Conservation (phyloP, 1,140 invertebrate genomes). For the Tetramorium alpestre region DNA sequence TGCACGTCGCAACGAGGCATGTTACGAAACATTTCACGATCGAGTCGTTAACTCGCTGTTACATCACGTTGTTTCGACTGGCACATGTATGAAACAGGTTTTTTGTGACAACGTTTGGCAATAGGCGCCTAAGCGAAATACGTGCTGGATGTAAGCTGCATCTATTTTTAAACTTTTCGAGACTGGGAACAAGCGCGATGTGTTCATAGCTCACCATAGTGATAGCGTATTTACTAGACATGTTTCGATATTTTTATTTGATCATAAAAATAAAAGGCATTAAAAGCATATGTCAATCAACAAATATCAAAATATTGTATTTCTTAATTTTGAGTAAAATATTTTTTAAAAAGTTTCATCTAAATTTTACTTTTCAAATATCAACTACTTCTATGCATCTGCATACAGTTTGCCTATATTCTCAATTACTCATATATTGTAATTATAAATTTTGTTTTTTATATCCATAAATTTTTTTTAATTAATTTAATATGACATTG, state of each 20-base stretch:
- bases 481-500: not conserved
- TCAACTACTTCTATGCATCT: not conserved
- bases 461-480: not conserved
- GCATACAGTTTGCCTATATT: not conserved
- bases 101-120: slow-evolving; percentile 23
- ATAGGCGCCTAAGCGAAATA: slow-evolving; percentile 11
- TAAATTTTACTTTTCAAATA: not conserved
- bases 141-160: not conserved
- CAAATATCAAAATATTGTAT: not conserved
- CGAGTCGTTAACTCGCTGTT: slow-evolving; percentile 51
- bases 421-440: too few relatives aligned
- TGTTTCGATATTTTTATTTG: slow-evolving; percentile 11
- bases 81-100: slow-evolving; percentile 24
- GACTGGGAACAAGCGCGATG: not conserved
- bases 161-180: slow-evolving; percentile 28
- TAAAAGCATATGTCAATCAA: not conserved
- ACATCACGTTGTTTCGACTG: slow-evolving; percentile 31
- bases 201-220: not conserved
- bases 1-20: slow-evolving; percentile 21
- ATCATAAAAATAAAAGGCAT: slow-evolving; percentile 1
- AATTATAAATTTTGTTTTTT: not conserved
- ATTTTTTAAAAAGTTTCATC: not conserved
- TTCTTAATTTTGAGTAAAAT: not conserved
- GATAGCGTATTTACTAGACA: not conserved
- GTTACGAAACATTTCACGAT: slow-evolving; percentile 57